A percentile compares a stretch with the other conserved stretches of the same genome.
phyloP scores from a whole-genome alignment of 2,797 vertebrate species.

The Siniperca scherzeri region DNA sequence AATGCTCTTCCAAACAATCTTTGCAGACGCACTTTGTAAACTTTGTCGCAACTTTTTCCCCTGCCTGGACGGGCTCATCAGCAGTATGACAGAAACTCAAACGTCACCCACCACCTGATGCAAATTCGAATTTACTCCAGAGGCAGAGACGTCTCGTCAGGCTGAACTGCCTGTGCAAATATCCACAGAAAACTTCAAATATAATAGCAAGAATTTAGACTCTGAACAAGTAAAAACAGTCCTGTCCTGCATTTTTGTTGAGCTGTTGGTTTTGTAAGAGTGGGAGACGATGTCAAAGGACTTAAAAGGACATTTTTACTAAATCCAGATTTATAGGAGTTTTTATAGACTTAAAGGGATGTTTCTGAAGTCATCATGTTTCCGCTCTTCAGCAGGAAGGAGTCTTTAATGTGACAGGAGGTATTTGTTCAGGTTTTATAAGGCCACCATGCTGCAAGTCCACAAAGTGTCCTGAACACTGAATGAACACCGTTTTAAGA shows the following conservation, averaged over 20 bases:
- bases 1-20: conserved; percentile 39
- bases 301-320: conserved; percentile 4
- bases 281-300: neutral
- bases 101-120: neutral
- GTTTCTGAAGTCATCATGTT: conserved; percentile 6
- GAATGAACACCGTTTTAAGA: neutral
- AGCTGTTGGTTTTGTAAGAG: neutral
- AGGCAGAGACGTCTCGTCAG: neutral
- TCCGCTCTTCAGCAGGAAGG: neutral
- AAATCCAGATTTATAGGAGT: neutral
- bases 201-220: neutral
- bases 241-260: neutral
- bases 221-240: neutral
- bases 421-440: conserved; percentile 13
- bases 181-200: neutral
- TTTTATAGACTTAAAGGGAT: conserved; percentile 19
- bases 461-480: neutral
- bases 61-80: conserved; percentile 11
- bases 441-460: conserved; percentile 8
- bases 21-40: conserved; percentile 55
- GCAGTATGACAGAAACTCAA: conserved; percentile 7
- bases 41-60: conserved; percentile 20
- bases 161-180: neutral
- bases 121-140: neutral
- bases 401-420: conserved; percentile 3